Base-by-base conservation (phyloP, 2,888 invertebrate species). In the Melanostoma scalare region DNA sequence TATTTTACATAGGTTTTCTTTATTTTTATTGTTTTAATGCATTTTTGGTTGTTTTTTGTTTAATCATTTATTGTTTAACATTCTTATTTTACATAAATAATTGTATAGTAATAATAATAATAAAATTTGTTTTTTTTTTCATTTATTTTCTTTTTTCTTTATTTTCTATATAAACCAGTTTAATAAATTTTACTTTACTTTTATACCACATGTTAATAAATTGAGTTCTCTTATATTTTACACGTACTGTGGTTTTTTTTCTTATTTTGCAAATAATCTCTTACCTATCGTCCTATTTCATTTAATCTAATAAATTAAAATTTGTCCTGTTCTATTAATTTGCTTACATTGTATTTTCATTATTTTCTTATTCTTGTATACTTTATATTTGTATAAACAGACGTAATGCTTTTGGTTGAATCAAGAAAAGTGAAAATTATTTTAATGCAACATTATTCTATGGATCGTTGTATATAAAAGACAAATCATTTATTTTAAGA, bases 91-190 rank as follows among this genome's bases (percentile, higher is more conserved):
- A 58, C 55, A 60, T 75, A 60, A 84, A 73, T 72, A 74, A 75
- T 84, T 84, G 79, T 84, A 84, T 67, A 82, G 44, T 82, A 79
- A 74, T 84, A 84, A 84, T 67, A 82, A 50, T 82, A 79, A 74
- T 84, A 84, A 84, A 78, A 84, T 78, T 84, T 74, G 46, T 74
- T 50, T 56, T 72, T 61, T 61, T 10, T 42, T 35, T 36, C 2
- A 44, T 68, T n/a, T 52, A n/a, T 72, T 61, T 53, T 9, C 10
- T 68, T 60, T 52, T 44, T 6, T 33, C 20, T 42, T 38, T 20
- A 30, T 67, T 53, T 44, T 48, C 40, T 75, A 46, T 67, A 60
- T 60, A 58, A 53, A 60, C 61, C 60, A 69, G 58, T 72, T 71
- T 77, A 73, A 68, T 82, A 68, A 72, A 73, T 44, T 73, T 68